phyloP scores from a whole-genome alignment of 2,888 invertebrate species.

The Meiosimyza platycephala region DNA sequence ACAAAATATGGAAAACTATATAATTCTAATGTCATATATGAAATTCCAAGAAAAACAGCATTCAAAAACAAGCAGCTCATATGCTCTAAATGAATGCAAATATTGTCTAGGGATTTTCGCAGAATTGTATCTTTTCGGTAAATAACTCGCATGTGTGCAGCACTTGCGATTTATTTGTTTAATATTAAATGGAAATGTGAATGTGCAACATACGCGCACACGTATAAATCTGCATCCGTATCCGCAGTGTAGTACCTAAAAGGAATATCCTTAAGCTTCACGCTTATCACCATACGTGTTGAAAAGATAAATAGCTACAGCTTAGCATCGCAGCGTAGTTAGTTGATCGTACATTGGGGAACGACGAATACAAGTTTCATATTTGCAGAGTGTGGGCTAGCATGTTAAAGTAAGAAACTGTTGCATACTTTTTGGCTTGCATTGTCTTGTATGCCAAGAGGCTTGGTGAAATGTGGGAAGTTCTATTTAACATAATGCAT shows the following conservation, averaged over 20 bases:
- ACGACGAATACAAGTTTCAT: not conserved
- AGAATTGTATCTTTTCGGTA: slow-evolving; percentile 23
- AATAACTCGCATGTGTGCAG: slow-evolving; percentile 31
- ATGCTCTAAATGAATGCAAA: slow-evolving; percentile 15
- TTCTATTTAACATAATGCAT: slow-evolving; percentile 17
- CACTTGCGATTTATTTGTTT: slow-evolving; percentile 49
- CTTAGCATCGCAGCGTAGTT: not conserved
- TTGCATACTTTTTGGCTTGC: slow-evolving; percentile 8
- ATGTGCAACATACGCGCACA: slow-evolving; percentile 9
- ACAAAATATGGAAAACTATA: too few species aligned
- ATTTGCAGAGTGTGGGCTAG: not conserved
- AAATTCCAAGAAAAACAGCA: too few species aligned
- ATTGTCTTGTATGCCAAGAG: not conserved
- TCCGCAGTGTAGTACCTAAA: slow-evolving; percentile 4
- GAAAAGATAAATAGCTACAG: slow-evolving; percentile 27
- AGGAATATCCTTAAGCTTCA: not conserved
- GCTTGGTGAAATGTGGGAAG: not conserved
- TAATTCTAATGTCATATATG: too few species aligned
- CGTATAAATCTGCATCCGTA: slow-evolving; percentile 9
- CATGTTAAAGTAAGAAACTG: not conserved
- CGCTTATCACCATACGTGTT: slow-evolving; percentile 31
- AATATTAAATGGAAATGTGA: slow-evolving; percentile 48
- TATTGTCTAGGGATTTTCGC: slow-evolving; percentile 22
- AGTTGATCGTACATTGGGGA: slow-evolving; percentile 11
- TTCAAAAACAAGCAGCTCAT: too few species aligned